Evolutionary conservation across 2,888 invertebrate species (phyloP).

Genomic region (Ditylenchus weischeri): DNA sequence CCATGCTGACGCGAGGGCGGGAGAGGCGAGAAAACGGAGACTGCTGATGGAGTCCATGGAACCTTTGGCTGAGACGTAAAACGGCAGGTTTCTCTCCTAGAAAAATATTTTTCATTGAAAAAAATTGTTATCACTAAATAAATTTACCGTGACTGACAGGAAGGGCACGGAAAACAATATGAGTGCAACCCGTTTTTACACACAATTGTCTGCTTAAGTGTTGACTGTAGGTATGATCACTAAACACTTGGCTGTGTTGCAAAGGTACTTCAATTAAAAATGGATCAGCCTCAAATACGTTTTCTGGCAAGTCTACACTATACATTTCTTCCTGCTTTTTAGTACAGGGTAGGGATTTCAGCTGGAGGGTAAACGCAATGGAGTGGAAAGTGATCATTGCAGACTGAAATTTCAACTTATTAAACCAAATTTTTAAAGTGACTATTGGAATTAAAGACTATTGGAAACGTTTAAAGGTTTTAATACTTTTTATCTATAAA

Average conservation of each 20-base stretch:
- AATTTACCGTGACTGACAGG: conserved; percentile 15
- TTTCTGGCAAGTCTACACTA: background rate
- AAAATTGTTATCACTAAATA: no score
- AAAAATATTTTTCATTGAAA: background rate
- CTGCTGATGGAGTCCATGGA: conserved; percentile 13
- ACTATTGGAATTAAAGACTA: no score
- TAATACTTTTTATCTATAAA: no score
- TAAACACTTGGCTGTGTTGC: background rate
- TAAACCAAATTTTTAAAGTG: no score
- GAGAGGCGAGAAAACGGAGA: conserved; percentile 6
- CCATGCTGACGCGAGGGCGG: no score
- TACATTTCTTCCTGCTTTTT: conserved; percentile 1
- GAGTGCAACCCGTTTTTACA: conserved; percentile 17
- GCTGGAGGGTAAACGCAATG: conserved; percentile 19
- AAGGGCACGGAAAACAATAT: conserved; percentile 21
- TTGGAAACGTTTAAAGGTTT: no score
- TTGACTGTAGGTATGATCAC: conserved; percentile 10
- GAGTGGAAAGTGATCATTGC: conserved; percentile 29
- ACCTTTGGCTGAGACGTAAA: conserved; percentile 18
- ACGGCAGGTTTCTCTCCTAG: conserved; percentile 17
- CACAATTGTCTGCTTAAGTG: conserved; percentile 13
- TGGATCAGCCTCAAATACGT: conserved; percentile 17
- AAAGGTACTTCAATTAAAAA: conserved; percentile 24
- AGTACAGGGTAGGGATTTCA: conserved; percentile 23
- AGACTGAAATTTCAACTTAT: conserved; percentile 18